A percentile compares a stretch with the other conserved stretches of the same genome.
Conservation (phyloP, 2,888 invertebrate species). For the Diploptera punctata region DNA sequence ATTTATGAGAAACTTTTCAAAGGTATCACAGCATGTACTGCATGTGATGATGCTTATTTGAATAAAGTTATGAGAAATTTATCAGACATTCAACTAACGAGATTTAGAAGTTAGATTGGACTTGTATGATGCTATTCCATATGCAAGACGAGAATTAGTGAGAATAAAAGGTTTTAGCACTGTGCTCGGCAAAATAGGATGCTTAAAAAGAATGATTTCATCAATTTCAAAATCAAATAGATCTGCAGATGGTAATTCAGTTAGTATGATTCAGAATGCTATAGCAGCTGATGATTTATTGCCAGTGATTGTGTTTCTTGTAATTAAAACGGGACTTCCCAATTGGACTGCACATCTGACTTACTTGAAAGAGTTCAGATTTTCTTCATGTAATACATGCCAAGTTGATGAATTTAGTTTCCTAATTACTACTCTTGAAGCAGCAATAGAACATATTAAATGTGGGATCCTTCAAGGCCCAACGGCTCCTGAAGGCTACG, state of each 20-base stretch:
- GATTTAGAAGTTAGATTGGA: constrained; percentile 74
- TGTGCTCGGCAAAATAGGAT: constrained; percentile 77
- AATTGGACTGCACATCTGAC: constrained; percentile 84
- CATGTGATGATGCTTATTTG: constrained; percentile 72
- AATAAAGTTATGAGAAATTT: constrained; percentile 85
- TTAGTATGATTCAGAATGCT: constrained; percentile 41
- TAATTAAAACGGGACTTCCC: constrained; percentile 79
- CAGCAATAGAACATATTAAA: constrained; percentile 78
- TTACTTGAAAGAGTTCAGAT: constrained; percentile 78
- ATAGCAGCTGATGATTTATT: constrained; percentile 75
- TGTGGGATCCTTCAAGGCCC: constrained; percentile 64
- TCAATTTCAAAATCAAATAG: constrained; percentile 56
- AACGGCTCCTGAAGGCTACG: constrained; percentile 60
- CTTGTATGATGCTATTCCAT: constrained; percentile 68
- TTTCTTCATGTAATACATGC: constrained; percentile 64
- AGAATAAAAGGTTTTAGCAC: constrained; percentile 74
- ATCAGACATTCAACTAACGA: constrained; percentile 69
- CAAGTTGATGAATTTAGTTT: constrained; percentile 75
- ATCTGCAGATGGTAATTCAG: constrained; percentile 51
- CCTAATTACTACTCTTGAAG: constrained; percentile 79
- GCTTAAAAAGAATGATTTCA: constrained; percentile 72
- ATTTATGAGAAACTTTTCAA: constrained; percentile 72
- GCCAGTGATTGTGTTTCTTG: constrained; percentile 78
- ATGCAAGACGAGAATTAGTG: constrained; percentile 74
- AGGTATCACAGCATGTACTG: constrained; percentile 69